These are phyloP conservation scores for Clarias batrachus DNA, from an alignment of 2,113 vertebrate species.

Conservation along the genomic window DNA sequence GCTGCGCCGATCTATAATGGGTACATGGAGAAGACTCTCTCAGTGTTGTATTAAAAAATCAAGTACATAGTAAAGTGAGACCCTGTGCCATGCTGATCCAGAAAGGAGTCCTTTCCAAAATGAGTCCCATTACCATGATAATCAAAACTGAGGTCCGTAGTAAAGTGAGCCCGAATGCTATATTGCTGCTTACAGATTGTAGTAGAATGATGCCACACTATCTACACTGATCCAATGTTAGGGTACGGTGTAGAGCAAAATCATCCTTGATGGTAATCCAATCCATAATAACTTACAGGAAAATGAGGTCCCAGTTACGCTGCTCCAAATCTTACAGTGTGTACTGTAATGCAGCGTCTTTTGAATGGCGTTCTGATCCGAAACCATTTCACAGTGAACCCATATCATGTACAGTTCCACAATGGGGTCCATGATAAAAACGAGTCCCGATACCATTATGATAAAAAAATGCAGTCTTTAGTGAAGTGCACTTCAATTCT, in stretches of 20 bases:
- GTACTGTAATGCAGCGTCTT: not conserved
- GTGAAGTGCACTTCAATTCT: not conserved
- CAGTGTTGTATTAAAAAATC: not conserved
- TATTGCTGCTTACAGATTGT: not conserved
- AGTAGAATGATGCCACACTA: not conserved
- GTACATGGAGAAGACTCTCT: not conserved
- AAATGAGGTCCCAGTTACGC: not conserved
- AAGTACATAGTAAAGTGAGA: conserved; percentile 3
- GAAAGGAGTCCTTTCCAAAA: not conserved
- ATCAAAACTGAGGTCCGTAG: not conserved
- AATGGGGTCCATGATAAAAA: not conserved
- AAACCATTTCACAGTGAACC: not conserved
- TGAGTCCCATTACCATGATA: not conserved
- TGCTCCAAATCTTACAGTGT: not conserved
- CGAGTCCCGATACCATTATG: too few species aligned
- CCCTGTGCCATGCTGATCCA: not conserved
- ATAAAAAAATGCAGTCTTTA: not conserved
- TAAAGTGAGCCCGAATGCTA: conserved; percentile 4
- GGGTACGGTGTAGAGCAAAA: not conserved
- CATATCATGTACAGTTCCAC: not conserved
- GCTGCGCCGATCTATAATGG: not conserved
- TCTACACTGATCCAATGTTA: not conserved
- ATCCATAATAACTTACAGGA: not conserved
- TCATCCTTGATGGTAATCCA: not conserved
- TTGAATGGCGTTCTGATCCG: not conserved